A percentile compares a stretch with the other conserved stretches of the same genome.
Conservation (phyloP, 2,888 invertebrate genomes). For the Stenodera caucasica region DNA sequence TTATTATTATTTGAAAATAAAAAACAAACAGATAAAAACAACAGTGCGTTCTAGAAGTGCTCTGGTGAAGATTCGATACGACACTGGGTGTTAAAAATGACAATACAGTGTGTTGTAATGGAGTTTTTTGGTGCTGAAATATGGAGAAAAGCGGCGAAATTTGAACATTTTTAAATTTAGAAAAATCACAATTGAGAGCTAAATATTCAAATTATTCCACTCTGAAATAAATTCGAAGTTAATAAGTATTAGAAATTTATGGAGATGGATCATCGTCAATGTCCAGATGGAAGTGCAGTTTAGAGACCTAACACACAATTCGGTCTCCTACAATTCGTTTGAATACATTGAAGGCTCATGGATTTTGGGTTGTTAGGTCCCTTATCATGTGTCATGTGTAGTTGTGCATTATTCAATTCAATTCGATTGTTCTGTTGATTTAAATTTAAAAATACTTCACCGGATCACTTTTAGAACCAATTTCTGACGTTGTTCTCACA, state of each 20-base stretch:
- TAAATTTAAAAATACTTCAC: constrained; percentile 43
- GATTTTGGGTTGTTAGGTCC: no score
- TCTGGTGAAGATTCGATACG: constrained; percentile 39
- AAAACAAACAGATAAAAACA: constrained; percentile 2
- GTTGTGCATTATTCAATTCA: background rate
- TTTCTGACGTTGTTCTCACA: constrained; percentile 57
- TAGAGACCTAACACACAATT: no score
- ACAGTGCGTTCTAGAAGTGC: constrained; percentile 45
- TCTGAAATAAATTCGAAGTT: no score
- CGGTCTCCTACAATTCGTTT: no score
- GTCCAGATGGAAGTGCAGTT: background rate
- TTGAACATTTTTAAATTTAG: background rate
- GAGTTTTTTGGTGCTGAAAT: constrained; percentile 14
- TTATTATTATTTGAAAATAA: constrained; percentile 2
- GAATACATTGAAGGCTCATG: no score
- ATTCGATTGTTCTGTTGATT: constrained; percentile 7
- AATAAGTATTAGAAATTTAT: no score
- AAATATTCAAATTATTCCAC: background rate
- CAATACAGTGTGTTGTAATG: constrained; percentile 6
- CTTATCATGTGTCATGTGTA: background rate
- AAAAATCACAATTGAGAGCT: no score
- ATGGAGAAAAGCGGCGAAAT: background rate
- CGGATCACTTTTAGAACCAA: constrained; percentile 55
- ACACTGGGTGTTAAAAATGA: background rate
- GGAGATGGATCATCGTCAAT: background rate